These are phyloP conservation scores for Solenodon paradoxus DNA, from an alignment of 2,113 vertebrate genomes.

Conservation along the genomic window DNA sequence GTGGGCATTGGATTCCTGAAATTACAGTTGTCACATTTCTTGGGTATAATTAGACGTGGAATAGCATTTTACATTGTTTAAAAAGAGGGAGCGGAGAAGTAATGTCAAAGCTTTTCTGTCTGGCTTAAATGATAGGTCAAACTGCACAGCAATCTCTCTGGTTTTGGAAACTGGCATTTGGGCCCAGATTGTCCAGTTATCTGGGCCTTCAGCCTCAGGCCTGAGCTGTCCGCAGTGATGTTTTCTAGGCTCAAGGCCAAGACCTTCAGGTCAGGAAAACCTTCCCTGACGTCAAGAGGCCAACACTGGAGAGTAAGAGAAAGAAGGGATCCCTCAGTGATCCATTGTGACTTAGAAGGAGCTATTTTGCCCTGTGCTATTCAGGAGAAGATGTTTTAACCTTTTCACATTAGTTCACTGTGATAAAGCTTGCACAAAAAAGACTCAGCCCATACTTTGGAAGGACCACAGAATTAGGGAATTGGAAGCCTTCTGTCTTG, in stretches of 20 bases:
- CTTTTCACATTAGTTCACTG: background rate
- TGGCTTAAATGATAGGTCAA: constrained; percentile 70
- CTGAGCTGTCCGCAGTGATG: constrained; percentile 50
- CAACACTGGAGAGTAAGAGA: background rate
- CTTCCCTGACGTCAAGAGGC: constrained; percentile 51
- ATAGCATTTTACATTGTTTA: constrained; percentile 59
- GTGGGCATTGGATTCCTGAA: constrained; percentile 54
- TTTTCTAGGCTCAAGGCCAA: constrained; percentile 52
- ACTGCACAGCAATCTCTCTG: constrained; percentile 49
- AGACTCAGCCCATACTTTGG: background rate
- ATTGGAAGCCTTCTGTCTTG: background rate
- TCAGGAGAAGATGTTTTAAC: background rate
- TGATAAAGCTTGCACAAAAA: background rate
- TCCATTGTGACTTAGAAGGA: background rate
- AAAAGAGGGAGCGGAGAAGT: constrained; percentile 36
- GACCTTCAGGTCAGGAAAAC: constrained; percentile 34
- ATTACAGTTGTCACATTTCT: constrained; percentile 63
- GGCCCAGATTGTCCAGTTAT: constrained; percentile 64
- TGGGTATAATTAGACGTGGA: constrained; percentile 54
- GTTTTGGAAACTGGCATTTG: constrained; percentile 66
- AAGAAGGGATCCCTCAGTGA: background rate
- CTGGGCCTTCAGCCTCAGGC: constrained; percentile 55
- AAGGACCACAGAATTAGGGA: background rate
- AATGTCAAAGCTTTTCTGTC: constrained; percentile 52
- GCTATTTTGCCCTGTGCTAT: background rate